Base-by-base conservation (phyloP, 2,113 vertebrate species). In the Nibea albiflora region DNA sequence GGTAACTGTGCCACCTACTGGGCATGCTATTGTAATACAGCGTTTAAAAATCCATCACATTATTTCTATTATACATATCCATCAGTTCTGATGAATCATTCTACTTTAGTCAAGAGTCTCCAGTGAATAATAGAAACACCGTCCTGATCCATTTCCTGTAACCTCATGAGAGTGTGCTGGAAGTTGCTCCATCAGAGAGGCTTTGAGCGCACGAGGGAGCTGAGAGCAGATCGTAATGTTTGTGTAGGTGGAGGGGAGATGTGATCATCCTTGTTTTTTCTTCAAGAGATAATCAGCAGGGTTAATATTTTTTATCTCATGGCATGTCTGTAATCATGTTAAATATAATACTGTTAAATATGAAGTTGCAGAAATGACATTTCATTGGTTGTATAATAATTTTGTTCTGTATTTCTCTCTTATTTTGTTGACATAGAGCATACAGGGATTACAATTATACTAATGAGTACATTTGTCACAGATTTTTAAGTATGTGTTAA, bases 1-100 rank as follows among this genome's bases (percentile, higher is more conserved):
- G 17, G 10, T 15, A n/a, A 76, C 24, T 35, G 42, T 50, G 83
- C 64, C 88, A 80, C 62, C 86, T 89, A 62, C 26, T 83, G 89
- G 73, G 0, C 2, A 9, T 31, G 14, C 2, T 26, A 44, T 35
- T 63, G 61, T 62, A 67, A 35, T 44, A 10, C 47, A 31, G 5
- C 35, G 17, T 57, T 50, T 39, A 39, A 5, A 26, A 57, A 46
- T 9, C 31, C 14, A 57, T 50, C 8, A n/a, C 15, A 42, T 3
- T 19, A 58, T 66, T 28, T 20, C 16, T 42, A 42, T 39, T 22
- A 26, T 39, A 6, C 24, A 16, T 56, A 1, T 0, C 11, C 8
- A 39, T 24, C 1, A 10, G 1, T 39, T 17, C 20, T 50, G 17
- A 28, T 26, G 4, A 19, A 71, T 46, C 15, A 24, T 46, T 44